Conservation (phyloP, 2,797 vertebrate species). For the Silurus aristotelis region DNA sequence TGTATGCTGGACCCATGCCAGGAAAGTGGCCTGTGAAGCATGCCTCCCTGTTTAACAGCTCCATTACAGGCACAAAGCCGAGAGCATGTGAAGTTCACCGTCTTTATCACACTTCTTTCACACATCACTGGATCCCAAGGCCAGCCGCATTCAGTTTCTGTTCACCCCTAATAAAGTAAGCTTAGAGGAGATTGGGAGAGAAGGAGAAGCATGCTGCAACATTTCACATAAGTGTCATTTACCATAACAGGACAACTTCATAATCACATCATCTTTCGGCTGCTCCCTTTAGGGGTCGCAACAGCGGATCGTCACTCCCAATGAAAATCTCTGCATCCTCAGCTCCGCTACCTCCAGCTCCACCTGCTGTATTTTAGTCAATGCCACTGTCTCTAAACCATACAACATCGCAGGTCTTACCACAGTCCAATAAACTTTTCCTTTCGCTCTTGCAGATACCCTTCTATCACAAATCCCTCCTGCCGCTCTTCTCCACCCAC, state of each 20-base stretch:
- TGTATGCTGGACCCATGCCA: constrained; percentile 23
- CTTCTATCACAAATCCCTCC: too few species aligned
- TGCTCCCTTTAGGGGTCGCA: too few species aligned
- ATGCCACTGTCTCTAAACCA: too few species aligned
- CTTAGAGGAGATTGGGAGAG: not conserved
- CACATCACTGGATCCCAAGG: constrained; percentile 37
- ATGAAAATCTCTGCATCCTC: too few species aligned
- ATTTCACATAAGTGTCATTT: not conserved
- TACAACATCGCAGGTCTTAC: too few species aligned
- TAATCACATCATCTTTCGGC: not conserved
- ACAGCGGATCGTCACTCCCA: too few species aligned
- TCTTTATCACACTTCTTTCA: constrained; percentile 51
- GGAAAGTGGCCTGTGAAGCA: constrained; percentile 24
- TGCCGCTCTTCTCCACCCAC: too few species aligned
- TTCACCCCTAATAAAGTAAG: constrained; percentile 26
- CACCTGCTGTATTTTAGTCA: too few species aligned
- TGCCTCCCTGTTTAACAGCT: constrained; percentile 26
- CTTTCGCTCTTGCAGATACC: too few species aligned
- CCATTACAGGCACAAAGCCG: constrained; percentile 36
- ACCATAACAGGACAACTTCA: not conserved
- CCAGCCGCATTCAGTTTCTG: constrained; percentile 38
- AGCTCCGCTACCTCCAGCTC: too few species aligned
- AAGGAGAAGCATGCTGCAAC: not conserved
- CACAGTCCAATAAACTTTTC: too few species aligned
- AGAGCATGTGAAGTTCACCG: constrained; percentile 45